phyloP scores from a whole-genome alignment of 2,797 vertebrate species.

The Myiothlypis coronata region DNA sequence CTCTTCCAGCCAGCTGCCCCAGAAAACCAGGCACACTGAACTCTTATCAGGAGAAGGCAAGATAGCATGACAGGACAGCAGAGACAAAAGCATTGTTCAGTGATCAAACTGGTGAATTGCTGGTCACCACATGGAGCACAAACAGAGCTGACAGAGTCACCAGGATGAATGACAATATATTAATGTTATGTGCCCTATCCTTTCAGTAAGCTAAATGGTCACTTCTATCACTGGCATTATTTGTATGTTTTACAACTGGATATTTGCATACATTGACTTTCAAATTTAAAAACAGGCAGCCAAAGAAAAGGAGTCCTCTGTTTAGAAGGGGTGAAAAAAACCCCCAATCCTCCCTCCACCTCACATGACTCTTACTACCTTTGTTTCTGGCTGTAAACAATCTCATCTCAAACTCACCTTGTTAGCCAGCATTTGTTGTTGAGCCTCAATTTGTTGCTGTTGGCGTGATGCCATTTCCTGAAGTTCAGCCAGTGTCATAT shows the following conservation, averaged over 20 bases:
- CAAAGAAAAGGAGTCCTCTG: not conserved
- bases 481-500: conserved; percentile 93
- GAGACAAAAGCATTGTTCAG: conserved; percentile 5
- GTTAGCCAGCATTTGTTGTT: conserved; percentile 91
- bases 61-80: not conserved
- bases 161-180: not conserved
- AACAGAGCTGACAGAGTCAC: not conserved
- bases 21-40: not conserved
- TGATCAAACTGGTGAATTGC: not conserved
- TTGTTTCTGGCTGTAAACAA: not conserved
- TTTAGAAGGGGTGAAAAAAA: not conserved
- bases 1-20: not conserved
- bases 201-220: not conserved
- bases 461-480: conserved; percentile 97
- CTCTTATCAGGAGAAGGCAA: conserved; percentile 23
- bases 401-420: conserved; percentile 79
- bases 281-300: not conserved
- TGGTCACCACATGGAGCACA: not conserved
- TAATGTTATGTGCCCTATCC: not conserved
- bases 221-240: not conserved
- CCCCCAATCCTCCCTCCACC: fast-evolving
- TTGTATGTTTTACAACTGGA: not conserved
- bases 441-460: conserved; percentile 94
- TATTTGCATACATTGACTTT: not conserved
- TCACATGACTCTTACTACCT: not conserved